Evolutionary conservation across 1,140 invertebrate genomes (phyloP).

Genomic region (Samia ricini): DNA sequence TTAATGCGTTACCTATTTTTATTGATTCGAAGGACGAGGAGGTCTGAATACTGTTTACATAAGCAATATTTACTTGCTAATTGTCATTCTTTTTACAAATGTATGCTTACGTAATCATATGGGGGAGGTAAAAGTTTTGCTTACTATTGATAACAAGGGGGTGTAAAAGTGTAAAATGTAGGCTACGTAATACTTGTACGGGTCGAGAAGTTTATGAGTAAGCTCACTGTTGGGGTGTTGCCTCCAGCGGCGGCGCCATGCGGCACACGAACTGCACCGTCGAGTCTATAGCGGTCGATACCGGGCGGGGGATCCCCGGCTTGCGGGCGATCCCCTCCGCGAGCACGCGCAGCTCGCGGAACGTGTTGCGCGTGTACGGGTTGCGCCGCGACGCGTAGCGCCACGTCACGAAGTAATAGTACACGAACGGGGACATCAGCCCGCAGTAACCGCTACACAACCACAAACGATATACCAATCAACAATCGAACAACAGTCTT

Average conservation of each 20-base stretch:
- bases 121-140: no score
- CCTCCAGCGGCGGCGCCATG: slow-evolving; percentile 80
- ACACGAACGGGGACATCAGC: slow-evolving; percentile 93
- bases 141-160: no score
- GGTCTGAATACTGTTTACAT: no score
- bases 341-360: slow-evolving; percentile 85
- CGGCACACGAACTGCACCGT: slow-evolving; percentile 80
- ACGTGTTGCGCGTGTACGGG: slow-evolving; percentile 95
- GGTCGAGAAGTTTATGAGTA: not conserved
- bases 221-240: slow-evolving; percentile 37
- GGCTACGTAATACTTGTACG: no score
- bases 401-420: slow-evolving; percentile 94
- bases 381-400: slow-evolving; percentile 95
- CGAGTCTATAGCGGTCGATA: slow-evolving; percentile 76
- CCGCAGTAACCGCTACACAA: slow-evolving; percentile 87
- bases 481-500: not conserved
- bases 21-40: no score
- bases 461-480: not conserved
- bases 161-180: no score
- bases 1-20: no score
- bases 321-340: slow-evolving; percentile 82
- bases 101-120: no score
- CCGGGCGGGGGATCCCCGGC: slow-evolving; percentile 75
- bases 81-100: no score
- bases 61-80: no score